Base-by-base conservation (phyloP, 2,797 vertebrate genomes). In the Trichosurus vulpecula region DNA sequence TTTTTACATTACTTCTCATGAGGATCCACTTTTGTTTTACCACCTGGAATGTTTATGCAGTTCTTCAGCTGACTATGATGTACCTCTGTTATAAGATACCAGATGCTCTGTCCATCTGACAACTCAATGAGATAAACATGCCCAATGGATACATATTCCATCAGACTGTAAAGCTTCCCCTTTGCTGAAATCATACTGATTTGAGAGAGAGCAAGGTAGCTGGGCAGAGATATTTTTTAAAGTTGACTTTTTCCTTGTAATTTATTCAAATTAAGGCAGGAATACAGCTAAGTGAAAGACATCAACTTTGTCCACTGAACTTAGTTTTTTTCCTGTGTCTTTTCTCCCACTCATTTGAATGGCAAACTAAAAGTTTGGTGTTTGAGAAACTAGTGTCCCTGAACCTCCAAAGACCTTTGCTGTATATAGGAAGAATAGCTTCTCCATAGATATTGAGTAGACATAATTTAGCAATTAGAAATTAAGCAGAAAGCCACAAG, bases 1-100 rank as follows among this genome's bases (percentile, higher is more conserved):
- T 92, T 66, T 96, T 92, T 55, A 92, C 95, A 53, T 94, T 94
- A 95, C 54, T 96, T 58, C 27, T 58, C 54, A 57, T 35, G 90
- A 58, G 56, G 2, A 90, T 95, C 54, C 14, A 0, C 0, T 96
- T 87, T 96, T 66, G 97, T 54, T 52, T 94, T 6, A 89, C 52
- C 16, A 66, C 90, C 54, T 95, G 93, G 94, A 94, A 94, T 93
- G 30, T 87, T 94, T 94, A 57, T 53, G n/a, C 16, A 74, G 35
- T 74, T 22, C 13, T 74, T 74, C n/a, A 41, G 16, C 14, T 19
- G 35, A 74, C 61, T 47, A 10, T n/a, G 81, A 2, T 25, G 19
- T 81, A 25, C n/a, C 19, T 81, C n/a, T 41, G 0, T 81, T 81
- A 47, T 47, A 81, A 47, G 81, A 81, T 81, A 81, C 41, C 66